Conservation (phyloP, 1,140 invertebrate genomes). For the Delia radicum region DNA sequence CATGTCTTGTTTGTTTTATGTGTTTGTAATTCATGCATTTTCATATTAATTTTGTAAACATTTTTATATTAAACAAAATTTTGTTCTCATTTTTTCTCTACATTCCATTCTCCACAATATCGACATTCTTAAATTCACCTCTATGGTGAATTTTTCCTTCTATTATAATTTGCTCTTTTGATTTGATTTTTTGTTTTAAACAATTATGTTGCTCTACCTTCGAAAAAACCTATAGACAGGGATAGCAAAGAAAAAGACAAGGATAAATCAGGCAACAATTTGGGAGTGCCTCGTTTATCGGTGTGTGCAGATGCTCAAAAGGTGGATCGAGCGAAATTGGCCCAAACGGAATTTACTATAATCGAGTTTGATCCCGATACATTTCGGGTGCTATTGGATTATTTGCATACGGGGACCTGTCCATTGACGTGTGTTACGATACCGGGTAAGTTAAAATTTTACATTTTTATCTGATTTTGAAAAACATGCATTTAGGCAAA, state of each 20-base stretch:
- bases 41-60: too few relatives aligned
- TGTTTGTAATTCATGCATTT: too few relatives aligned
- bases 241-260: slow-evolving; percentile 79
- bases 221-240: slow-evolving; percentile 62
- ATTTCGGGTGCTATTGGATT: slow-evolving; percentile 86
- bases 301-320: slow-evolving; percentile 93
- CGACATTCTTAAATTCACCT: too few relatives aligned
- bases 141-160: too few relatives aligned
- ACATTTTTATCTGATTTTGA: neutral
- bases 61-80: too few relatives aligned
- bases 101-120: too few relatives aligned
- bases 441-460: slow-evolving; percentile 60
- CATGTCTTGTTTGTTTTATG: too few relatives aligned
- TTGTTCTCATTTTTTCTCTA: too few relatives aligned
- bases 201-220: neutral
- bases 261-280: slow-evolving; percentile 68
- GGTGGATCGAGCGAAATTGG: slow-evolving; percentile 85
- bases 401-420: slow-evolving; percentile 89
- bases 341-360: slow-evolving; percentile 92
- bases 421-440: slow-evolving; percentile 88
- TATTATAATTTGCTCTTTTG: too few relatives aligned
- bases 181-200: slow-evolving; percentile 11
- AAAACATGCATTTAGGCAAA: too few relatives aligned
- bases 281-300: slow-evolving; percentile 82
- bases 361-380: slow-evolving; percentile 95